These are phyloP conservation scores for Carcharodon carcharias DNA, from an alignment of 2,797 vertebrate species.

Conservation along the genomic window DNA sequence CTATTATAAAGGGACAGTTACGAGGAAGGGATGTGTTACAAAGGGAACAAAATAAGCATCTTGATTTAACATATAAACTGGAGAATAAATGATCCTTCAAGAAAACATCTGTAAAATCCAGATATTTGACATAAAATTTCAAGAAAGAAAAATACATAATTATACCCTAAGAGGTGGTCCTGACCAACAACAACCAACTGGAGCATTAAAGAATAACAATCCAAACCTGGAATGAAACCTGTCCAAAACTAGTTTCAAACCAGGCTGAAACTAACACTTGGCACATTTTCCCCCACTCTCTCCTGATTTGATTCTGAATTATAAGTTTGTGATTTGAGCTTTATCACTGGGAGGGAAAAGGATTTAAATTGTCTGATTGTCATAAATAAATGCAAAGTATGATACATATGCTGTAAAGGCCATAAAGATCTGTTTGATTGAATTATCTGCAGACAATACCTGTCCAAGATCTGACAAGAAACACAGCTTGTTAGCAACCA, in stretches of 20 bases:
- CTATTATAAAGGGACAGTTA: neutral
- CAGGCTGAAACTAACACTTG: too few species aligned
- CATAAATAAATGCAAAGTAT: neutral
- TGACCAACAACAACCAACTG: neutral
- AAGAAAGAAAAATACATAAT: neutral
- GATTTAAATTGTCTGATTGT: neutral
- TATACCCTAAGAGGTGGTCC: neutral
- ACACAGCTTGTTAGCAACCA: neutral
- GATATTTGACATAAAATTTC: neutral
- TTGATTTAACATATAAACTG: neutral
- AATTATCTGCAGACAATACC: neutral
- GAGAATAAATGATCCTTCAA: constrained; percentile 9
- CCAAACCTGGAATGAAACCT: neutral
- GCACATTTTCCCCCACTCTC: neutral
- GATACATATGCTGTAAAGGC: neutral
- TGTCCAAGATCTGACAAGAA: too few species aligned
- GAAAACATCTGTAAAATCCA: constrained; percentile 24
- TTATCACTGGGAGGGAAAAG: neutral
- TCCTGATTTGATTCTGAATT: neutral
- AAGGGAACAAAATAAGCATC: neutral
- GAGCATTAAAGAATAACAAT: neutral
- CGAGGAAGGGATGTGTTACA: neutral
- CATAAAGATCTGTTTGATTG: neutral
- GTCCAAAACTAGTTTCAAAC: neutral
- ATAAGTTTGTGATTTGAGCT: neutral